Evolutionary conservation across 2,113 vertebrate genomes (phyloP), one percentile per base, ranked within the genome.

Genomic region (Cynoglossus semilaevis): DNA sequence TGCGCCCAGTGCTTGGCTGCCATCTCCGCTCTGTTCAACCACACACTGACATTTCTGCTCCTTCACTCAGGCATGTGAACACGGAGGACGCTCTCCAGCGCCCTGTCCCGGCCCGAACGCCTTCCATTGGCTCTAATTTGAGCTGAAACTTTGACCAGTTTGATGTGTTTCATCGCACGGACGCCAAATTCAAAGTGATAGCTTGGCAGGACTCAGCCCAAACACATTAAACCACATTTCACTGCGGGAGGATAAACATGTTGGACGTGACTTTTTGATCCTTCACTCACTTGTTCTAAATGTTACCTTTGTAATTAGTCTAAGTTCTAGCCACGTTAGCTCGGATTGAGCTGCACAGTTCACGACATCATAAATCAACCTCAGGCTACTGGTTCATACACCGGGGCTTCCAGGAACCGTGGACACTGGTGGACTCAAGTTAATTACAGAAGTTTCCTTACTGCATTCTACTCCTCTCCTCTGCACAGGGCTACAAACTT

Each of bases 1-100:
- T 53, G 72, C 60, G 4, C 10, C 4, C 70, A 72, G 74, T 55
- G 70, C 72, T 73, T 85, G 82, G 72, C 82, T 56, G 74, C 79
- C 74, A 45, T 62, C 69, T 52, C 42, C 53, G 42, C 59, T 79
- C 67, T 29, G 22, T 12, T 65, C 63, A 58, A 55, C 73, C 74
- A 10, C 77, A 63, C 44, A 14, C 76, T 78, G 74, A 74, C 52
- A 55, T 78, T 80, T 66, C 63, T 68, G 49, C 71, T 74, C 62
- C 58, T 71, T 46, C 49, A 59, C 62, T 54, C 58, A 58, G 72
- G 63, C 70, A 16, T 72, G 59, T 70, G 51, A 68, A 43, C 22
- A 40, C 0, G 11, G n/a, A 43, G 44, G 71, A 82, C 53, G 34
- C 51, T 76, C 64, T 79, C 70, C 78, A 79, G 77, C 64, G 72